These are phyloP conservation scores for Heliopora coerulea DNA, from an alignment of 92 coral and sea anemone species.

Conservation along the genomic window DNA sequence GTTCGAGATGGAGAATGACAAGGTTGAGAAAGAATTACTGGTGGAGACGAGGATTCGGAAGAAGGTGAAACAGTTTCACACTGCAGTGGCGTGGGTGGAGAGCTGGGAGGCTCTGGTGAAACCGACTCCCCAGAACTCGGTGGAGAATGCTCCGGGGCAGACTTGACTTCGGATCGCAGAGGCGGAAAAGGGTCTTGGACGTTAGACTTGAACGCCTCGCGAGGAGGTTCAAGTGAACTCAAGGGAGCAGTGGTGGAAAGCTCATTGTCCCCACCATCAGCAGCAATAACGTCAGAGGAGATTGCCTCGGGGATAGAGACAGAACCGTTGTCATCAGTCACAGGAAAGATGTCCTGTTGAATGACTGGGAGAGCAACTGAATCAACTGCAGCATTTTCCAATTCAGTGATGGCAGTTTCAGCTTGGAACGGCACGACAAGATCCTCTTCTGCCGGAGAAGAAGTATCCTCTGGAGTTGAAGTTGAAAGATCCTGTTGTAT, in stretches of 20 bases:
- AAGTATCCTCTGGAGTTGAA: too few relatives aligned
- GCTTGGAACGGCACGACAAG: too few relatives aligned
- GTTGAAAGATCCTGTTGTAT: too few relatives aligned
- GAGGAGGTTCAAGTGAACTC: neutral
- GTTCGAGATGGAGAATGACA: constrained; percentile 1
- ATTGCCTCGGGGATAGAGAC: neutral
- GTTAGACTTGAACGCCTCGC: neutral
- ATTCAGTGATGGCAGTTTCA: too few relatives aligned
- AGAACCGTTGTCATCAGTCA: neutral
- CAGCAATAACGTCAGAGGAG: neutral
- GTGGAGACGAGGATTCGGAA: constrained; percentile 27
- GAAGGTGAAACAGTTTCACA: constrained; percentile 1
- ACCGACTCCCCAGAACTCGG: neutral
- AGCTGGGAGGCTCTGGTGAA: neutral
- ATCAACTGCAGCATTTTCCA: too few relatives aligned
- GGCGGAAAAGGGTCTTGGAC: neutral
- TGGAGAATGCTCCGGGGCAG: neutral
- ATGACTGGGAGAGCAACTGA: too few relatives aligned
- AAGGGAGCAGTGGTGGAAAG: neutral
- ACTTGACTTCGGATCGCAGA: too few relatives aligned
- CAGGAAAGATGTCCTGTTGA: too few relatives aligned
- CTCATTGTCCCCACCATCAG: neutral
- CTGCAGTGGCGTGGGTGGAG: neutral
- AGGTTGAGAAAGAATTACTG: constrained; percentile 20
- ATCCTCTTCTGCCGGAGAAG: too few relatives aligned